Conservation (phyloP, 1,140 invertebrate species). For the Apis florea region DNA sequence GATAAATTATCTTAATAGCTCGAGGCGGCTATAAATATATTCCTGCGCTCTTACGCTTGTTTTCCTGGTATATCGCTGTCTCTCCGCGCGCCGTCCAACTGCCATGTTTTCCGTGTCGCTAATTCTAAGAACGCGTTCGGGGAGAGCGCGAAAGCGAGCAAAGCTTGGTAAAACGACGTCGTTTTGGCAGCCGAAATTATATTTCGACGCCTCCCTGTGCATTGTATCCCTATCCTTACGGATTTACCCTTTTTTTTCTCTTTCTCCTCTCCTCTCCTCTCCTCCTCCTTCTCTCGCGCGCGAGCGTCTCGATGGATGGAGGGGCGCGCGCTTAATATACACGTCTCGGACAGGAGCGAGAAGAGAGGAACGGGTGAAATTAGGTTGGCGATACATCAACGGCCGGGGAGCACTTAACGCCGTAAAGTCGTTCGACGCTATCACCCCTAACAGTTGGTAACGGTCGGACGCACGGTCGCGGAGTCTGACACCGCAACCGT, state of each 20-base stretch:
- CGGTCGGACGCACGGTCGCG: constrained; percentile 60
- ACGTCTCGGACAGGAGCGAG: constrained; percentile 53
- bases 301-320: constrained; percentile 32
- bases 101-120: constrained; percentile 65
- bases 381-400: constrained; percentile 75
- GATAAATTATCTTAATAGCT: constrained; percentile 80
- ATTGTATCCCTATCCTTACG: background rate
- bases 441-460: constrained; percentile 73
- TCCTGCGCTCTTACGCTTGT: constrained; percentile 71
- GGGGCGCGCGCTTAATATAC: constrained; percentile 45
- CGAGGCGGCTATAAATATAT: constrained; percentile 78
- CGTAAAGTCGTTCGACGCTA: constrained; percentile 77
- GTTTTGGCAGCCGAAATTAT: constrained; percentile 38
- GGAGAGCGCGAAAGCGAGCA: constrained; percentile 8
- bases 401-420: constrained; percentile 72
- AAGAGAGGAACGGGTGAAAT: constrained; percentile 66
- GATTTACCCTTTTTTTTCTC: background rate
- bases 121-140: constrained; percentile 45
- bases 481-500: constrained; percentile 67
- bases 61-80: constrained; percentile 67
- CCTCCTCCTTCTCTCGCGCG: no score
- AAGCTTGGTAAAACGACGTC: constrained; percentile 37
- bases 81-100: constrained; percentile 57
- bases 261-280: no score
- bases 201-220: constrained; percentile 12